Evolutionary conservation across 2,888 invertebrate genomes (phyloP).

Genomic region (Eubasilissa splendida): DNA sequence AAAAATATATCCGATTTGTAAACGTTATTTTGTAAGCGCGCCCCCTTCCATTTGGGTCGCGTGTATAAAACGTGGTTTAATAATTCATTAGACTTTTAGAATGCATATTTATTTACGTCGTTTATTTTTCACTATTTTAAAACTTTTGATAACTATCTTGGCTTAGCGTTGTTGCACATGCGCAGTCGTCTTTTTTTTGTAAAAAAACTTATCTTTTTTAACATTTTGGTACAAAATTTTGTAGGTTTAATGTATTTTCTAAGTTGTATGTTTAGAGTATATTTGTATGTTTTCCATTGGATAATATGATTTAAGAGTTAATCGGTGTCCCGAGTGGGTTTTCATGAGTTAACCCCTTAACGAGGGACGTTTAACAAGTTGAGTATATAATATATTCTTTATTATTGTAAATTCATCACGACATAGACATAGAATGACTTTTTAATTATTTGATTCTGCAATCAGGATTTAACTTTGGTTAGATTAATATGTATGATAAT

Average conservation of each 20-base stretch:
- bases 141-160: too few species aligned
- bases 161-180: too few species aligned
- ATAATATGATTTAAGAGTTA: constrained; percentile 22
- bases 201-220: constrained; percentile 9
- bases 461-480: not conserved
- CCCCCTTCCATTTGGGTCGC: not conserved
- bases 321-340: too few species aligned
- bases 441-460: not conserved
- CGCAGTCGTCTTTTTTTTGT: too few species aligned
- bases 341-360: too few species aligned
- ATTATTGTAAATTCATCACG: not conserved
- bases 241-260: constrained; percentile 34
- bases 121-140: not conserved
- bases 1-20: not conserved
- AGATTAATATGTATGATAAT: too few species aligned
- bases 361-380: too few species aligned
- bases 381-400: too few species aligned
- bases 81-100: not conserved
- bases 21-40: not conserved
- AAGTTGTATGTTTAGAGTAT: constrained; percentile 2
- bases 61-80: not conserved
- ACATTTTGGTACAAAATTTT: constrained; percentile 46
- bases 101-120: not conserved
- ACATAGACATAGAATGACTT: not conserved
- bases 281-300: constrained; percentile 30